Conservation (phyloP, 2,888 invertebrate genomes). For the Apeira syringaria region DNA sequence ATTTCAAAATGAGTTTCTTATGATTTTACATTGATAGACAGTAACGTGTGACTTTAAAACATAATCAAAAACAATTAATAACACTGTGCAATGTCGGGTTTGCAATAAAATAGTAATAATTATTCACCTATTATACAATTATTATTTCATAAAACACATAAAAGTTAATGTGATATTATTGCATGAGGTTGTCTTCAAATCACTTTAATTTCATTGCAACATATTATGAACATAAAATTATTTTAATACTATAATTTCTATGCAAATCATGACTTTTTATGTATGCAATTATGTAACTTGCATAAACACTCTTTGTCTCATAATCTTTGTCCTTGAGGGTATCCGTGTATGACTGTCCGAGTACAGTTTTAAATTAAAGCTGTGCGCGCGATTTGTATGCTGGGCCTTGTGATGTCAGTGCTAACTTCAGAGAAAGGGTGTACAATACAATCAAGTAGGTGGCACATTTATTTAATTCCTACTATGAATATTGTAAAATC, state of each 20-base stretch:
- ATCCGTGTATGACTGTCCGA: slow-evolving; percentile 4
- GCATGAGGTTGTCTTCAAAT: slow-evolving; percentile 16
- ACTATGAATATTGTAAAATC: too few species aligned
- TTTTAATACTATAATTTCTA: slow-evolving; percentile 23
- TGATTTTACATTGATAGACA: too few species aligned
- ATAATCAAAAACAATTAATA: too few species aligned
- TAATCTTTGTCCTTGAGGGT: slow-evolving; percentile 17
- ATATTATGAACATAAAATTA: slow-evolving; percentile 16
- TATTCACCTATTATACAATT: too few species aligned
- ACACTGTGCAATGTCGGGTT: too few species aligned
- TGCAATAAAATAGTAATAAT: too few species aligned
- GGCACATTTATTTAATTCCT: not conserved
- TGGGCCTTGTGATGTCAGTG: slow-evolving; percentile 5
- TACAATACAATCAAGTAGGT: slow-evolving; percentile 1
- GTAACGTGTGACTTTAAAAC: too few species aligned
- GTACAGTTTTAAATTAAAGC: slow-evolving; percentile 17
- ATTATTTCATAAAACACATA: too few species aligned
- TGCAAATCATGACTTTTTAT: slow-evolving; percentile 15
- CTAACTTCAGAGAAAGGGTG: slow-evolving; percentile 5
- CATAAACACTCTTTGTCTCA: slow-evolving; percentile 20
- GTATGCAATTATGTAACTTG: slow-evolving; percentile 16
- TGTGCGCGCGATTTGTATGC: slow-evolving; percentile 9
- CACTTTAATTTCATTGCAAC: slow-evolving; percentile 21
- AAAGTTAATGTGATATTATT: slow-evolving; percentile 2
- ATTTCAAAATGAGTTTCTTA: too few species aligned